Conservation (phyloP, 2,797 vertebrate genomes). For the Gymnothorax reevesii region DNA sequence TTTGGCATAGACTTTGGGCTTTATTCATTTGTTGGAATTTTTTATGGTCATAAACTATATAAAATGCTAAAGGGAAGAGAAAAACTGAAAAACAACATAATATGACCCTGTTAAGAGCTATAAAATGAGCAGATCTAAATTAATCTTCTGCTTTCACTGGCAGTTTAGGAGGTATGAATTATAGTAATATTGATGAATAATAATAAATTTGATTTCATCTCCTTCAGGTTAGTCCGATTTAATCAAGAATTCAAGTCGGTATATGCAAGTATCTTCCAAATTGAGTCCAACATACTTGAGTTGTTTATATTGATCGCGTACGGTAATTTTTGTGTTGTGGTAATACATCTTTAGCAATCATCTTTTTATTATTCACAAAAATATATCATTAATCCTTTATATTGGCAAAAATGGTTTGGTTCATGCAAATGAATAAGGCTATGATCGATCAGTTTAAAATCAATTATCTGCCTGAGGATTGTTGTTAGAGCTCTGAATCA, state of each 20-base stretch:
- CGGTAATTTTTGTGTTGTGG: no score
- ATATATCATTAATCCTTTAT: neutral
- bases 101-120: neutral
- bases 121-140: neutral
- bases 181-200: neutral
- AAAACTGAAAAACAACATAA: no score
- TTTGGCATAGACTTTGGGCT: no score
- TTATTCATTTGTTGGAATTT: no score
- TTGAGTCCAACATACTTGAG: neutral
- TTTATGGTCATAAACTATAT: no score
- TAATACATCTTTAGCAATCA: no score
- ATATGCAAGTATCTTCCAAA: neutral
- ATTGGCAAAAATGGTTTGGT: neutral
- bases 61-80: no score
- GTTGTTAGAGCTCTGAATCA: neutral
- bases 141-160: neutral
- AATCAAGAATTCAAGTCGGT: neutral
- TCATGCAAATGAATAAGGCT: no score
- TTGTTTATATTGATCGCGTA: neutral
- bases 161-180: neutral
- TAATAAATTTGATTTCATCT: neutral
- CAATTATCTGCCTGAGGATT: no score
- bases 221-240: neutral
- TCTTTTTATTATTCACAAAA: no score
- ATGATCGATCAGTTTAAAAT: no score